phyloP scores from a whole-genome alignment of 2,888 invertebrate genomes.

The Nomada lathburiana region DNA sequence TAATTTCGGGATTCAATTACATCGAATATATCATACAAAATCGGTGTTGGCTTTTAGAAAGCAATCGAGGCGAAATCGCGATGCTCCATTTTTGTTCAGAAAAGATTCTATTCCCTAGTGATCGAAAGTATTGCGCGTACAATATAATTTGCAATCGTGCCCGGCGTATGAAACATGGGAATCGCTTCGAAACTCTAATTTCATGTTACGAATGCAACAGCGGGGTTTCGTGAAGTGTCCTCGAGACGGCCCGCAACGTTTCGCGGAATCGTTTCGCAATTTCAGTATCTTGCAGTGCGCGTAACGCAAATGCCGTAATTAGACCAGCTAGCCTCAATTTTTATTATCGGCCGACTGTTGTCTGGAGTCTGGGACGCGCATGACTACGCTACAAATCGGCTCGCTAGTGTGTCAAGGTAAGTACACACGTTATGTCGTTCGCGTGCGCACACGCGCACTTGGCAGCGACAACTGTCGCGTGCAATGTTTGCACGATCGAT shows the following conservation, averaged over 20 bases:
- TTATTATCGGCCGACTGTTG: slow-evolving; percentile 65
- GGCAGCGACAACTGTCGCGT: slow-evolving; percentile 28
- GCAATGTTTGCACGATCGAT: slow-evolving; percentile 54
- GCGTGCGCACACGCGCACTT: slow-evolving; percentile 4
- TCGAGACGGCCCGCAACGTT: neutral
- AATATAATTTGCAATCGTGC: too few relatives aligned
- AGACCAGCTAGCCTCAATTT: slow-evolving; percentile 70
- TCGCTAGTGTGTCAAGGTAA: slow-evolving; percentile 70
- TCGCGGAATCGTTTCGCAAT: slow-evolving; percentile 38
- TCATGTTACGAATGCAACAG: too few relatives aligned
- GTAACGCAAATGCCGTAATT: slow-evolving; percentile 56
- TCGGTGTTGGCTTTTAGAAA: too few relatives aligned
- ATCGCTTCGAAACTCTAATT: too few relatives aligned
- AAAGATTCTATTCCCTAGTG: too few relatives aligned
- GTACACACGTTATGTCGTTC: slow-evolving; percentile 34
- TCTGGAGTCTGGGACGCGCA: slow-evolving; percentile 67
- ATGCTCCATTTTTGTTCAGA: too few relatives aligned
- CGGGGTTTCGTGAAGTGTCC: too few relatives aligned
- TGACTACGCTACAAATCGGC: slow-evolving; percentile 69
- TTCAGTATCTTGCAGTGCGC: slow-evolving; percentile 31
- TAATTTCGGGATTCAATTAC: too few relatives aligned
- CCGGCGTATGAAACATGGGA: too few relatives aligned
- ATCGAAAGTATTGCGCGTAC: too few relatives aligned
- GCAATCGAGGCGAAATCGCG: too few relatives aligned
- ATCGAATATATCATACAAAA: too few relatives aligned